Evolutionary conservation across 1,140 invertebrate genomes (phyloP).

Genomic region (Drosophila sp.): DNA sequence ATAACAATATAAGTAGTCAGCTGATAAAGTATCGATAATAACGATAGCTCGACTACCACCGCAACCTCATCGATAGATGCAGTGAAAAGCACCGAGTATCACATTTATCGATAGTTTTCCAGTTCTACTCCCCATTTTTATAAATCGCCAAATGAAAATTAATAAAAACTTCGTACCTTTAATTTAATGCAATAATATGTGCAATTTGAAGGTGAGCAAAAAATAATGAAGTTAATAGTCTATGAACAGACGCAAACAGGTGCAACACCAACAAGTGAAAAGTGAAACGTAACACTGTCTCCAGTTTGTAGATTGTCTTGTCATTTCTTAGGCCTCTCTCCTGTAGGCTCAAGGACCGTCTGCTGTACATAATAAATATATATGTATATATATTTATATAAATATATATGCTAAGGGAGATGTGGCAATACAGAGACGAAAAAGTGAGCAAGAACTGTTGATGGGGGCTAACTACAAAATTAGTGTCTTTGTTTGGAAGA

Average conservation of each 20-base stretch:
- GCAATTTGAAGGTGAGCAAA: conserved; percentile 78
- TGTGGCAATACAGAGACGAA: conserved; percentile 11
- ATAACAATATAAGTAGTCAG: conserved; percentile 17
- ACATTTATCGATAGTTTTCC: conserved; percentile 41
- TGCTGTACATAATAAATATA: conserved; percentile 22
- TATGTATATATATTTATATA: no score
- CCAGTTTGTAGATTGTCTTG: conserved; percentile 42
- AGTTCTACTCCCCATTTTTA: conserved; percentile 63
- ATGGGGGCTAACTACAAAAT: conserved; percentile 9
- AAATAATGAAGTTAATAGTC: neutral
- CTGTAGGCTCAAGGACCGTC: conserved; percentile 54
- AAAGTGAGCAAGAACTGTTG: conserved; percentile 29
- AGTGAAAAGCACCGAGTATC: conserved; percentile 11
- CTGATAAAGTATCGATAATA: conserved; percentile 26
- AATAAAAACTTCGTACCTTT: conserved; percentile 76
- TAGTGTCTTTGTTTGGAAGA: conserved; percentile 63
- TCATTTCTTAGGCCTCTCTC: conserved; percentile 27
- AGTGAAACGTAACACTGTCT: conserved; percentile 74
- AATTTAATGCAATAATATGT: conserved; percentile 78
- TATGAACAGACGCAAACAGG: neutral
- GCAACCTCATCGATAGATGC: conserved; percentile 3
- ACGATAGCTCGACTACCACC: neutral
- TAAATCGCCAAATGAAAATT: conserved; percentile 74
- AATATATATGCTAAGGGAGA: conserved; percentile 16
- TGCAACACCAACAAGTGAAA: conserved; percentile 50